Evolutionary conservation across 2,113 vertebrate species (phyloP).

Genomic region (Junco hyemalis): DNA sequence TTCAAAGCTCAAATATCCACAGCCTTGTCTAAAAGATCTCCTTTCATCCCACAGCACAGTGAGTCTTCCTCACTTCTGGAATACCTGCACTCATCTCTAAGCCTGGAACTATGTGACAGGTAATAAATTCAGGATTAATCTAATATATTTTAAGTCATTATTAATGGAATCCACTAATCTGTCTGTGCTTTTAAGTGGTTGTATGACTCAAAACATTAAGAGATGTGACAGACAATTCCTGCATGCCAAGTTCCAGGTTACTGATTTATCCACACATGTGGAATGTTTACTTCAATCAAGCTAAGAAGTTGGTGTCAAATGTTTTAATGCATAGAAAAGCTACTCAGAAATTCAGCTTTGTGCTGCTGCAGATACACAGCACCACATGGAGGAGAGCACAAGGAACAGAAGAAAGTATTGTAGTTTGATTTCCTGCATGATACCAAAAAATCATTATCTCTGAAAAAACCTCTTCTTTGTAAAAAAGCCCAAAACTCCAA

Average conservation of each 20-base stretch:
- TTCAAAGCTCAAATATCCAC: not conserved
- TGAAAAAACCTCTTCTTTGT: not conserved
- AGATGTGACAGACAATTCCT: not conserved
- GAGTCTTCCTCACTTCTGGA: not conserved
- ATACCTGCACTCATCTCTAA: not conserved
- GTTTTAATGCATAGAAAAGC: not conserved
- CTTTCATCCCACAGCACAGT: not conserved
- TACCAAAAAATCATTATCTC: not conserved
- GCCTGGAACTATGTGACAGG: not conserved
- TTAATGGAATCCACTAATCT: not conserved
- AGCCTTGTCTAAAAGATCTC: not conserved
- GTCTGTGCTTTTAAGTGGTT: not conserved
- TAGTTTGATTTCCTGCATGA: not conserved
- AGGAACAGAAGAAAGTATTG: not conserved
- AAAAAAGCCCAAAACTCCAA: not conserved
- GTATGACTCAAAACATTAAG: not conserved
- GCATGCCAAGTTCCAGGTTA: not conserved
- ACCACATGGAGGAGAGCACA: conserved; percentile 53
- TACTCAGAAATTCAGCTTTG: not conserved
- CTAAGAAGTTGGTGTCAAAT: not conserved
- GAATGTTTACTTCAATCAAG: conserved; percentile 5
- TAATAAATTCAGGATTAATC: not conserved
- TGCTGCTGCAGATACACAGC: conserved; percentile 45
- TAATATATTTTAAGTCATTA: not conserved
- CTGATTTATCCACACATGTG: conserved; percentile 9